Conservation (phyloP, 2,113 vertebrate species). For the Petrocephalus zakoni region DNA sequence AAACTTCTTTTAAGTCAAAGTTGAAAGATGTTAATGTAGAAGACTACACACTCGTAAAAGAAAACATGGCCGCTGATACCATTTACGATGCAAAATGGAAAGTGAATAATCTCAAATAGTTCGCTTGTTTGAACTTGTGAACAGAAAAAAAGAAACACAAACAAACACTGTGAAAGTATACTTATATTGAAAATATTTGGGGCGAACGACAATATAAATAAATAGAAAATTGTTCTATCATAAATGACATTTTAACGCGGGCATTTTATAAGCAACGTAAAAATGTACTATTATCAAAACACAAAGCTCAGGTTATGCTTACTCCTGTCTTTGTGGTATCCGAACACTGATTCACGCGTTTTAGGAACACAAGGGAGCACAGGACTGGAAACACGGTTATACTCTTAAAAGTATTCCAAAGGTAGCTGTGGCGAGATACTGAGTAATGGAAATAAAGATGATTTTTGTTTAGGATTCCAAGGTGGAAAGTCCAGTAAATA, state of each 20-base stretch:
- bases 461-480: not conserved
- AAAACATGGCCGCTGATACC: not conserved
- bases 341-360: not conserved
- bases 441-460: not conserved
- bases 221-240: not conserved
- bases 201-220: not conserved
- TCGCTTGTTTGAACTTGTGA: not conserved
- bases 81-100: not conserved
- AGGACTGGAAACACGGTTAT: not conserved
- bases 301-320: not conserved
- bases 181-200: not conserved
- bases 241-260: not conserved
- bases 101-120: not conserved
- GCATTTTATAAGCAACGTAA: not conserved
- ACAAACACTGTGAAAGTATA: not conserved
- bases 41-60: not conserved
- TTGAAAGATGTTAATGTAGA: not conserved
- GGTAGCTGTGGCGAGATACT: not conserved
- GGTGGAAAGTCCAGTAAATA: slow-evolving; percentile 11
- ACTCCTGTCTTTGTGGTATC: not conserved
- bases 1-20: slow-evolving; percentile 21
- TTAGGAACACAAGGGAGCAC: not conserved
- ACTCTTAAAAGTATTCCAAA: not conserved
- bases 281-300: not conserved
- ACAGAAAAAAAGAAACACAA: not conserved